phyloP scores from a whole-genome alignment of 2,797 vertebrate genomes.

The Lophura swinhoii region DNA sequence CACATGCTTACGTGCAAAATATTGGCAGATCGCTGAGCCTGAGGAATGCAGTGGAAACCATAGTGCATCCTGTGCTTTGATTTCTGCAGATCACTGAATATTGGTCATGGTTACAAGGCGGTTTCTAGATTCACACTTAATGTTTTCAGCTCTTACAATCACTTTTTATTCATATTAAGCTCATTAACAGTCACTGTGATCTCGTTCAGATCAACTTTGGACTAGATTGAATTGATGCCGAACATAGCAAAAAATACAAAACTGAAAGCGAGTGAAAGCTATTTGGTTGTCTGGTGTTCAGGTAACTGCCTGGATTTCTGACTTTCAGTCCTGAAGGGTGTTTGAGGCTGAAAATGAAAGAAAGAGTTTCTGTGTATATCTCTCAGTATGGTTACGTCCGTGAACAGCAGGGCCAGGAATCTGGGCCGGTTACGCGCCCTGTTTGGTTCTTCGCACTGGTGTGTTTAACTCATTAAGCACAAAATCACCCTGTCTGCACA shows the following conservation, averaged over 20 bases:
- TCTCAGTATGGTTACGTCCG: neutral
- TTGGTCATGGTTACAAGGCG: neutral
- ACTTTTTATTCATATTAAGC: accelerated
- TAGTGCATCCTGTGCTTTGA: slow-evolving; percentile 75
- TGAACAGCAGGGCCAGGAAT: neutral
- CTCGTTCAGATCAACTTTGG: neutral
- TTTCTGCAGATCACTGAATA: slow-evolving; percentile 54
- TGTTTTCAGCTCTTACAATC: accelerated
- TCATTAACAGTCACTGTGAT: neutral
- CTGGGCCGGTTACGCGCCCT: neutral
- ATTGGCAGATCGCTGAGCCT: slow-evolving; percentile 71
- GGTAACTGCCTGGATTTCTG: accelerated
- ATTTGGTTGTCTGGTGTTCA: neutral
- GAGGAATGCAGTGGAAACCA: slow-evolving; percentile 71
- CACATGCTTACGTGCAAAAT: slow-evolving; percentile 61
- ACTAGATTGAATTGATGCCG: neutral
- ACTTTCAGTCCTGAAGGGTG: neutral
- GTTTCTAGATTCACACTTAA: slow-evolving; percentile 12
- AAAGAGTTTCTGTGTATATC: accelerated
- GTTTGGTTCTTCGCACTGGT: neutral
- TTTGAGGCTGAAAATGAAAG: neutral
- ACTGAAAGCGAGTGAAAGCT: neutral
- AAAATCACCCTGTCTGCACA: accelerated
- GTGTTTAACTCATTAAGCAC: neutral
- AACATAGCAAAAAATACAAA: neutral